These are phyloP conservation scores for Mycalesis mineus DNA, from an alignment of 2,888 invertebrate species.

Conservation along the genomic window DNA sequence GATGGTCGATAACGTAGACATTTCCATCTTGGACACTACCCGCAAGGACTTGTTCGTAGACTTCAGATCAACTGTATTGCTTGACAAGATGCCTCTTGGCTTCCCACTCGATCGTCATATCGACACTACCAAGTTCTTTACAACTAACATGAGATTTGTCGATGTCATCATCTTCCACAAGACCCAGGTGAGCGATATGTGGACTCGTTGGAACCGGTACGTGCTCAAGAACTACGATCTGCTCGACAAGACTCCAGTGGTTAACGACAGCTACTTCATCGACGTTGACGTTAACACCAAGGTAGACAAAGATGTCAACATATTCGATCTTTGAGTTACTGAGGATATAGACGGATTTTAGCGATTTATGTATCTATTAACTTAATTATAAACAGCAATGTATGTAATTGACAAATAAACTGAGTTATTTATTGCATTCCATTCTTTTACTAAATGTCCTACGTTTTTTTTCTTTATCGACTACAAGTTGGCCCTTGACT, in stretches of 20 bases:
- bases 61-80: constrained; percentile 59
- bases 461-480: no score
- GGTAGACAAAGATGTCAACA: constrained; percentile 31
- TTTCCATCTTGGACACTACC: constrained; percentile 58
- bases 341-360: background rate
- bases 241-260: constrained; percentile 46
- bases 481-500: no score
- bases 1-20: constrained; percentile 58
- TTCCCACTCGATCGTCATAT: constrained; percentile 86
- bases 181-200: constrained; percentile 67
- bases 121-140: constrained; percentile 77
- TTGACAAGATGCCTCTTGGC: constrained; percentile 82
- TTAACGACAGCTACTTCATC: constrained; percentile 45
- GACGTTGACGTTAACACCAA: constrained; percentile 48
- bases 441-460: constrained; percentile 2
- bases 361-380: background rate
- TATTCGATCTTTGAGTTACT: constrained; percentile 31
- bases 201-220: constrained; percentile 58
- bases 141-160: constrained; percentile 83
- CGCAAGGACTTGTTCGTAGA: constrained; percentile 63
- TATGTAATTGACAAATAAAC: constrained; percentile 17
- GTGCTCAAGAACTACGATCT: constrained; percentile 59
- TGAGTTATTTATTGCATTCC: constrained; percentile 5
- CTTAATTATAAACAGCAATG: background rate
- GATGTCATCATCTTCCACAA: constrained; percentile 82